These are phyloP conservation scores for Nicator chloris DNA, from an alignment of 2,113 vertebrate genomes.

Conservation along the genomic window DNA sequence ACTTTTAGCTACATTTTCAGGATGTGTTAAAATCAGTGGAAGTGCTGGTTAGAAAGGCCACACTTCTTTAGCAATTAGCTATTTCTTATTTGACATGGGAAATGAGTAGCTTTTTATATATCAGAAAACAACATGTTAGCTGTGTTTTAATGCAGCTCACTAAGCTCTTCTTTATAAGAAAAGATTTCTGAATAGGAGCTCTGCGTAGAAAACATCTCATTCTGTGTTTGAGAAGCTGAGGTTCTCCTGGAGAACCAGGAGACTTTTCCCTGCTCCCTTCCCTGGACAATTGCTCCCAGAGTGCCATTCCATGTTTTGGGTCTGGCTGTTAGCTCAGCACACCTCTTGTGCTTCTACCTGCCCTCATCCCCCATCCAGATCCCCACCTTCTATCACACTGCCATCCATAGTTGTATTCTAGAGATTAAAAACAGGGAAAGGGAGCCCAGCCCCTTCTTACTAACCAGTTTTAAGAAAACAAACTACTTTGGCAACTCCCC, in stretches of 20 bases:
- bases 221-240: not conserved
- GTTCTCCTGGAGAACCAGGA: not conserved
- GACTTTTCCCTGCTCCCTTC: not conserved
- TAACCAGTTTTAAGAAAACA: not conserved
- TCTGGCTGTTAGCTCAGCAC: not conserved
- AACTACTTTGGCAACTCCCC: not conserved
- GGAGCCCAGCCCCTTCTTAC: not conserved
- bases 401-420: not conserved
- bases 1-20: not conserved
- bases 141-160: not conserved
- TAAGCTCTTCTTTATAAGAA: not conserved
- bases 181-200: not conserved
- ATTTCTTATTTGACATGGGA: not conserved
- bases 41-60: not conserved
- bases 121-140: not conserved
- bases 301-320: not conserved
- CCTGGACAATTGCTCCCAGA: not conserved
- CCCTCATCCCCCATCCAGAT: not conserved
- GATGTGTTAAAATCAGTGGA: not conserved
- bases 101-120: not conserved
- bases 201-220: not conserved
- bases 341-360: fast-evolving
- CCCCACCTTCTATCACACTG: not conserved
- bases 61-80: not conserved
- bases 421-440: not conserved